Evolutionary conservation across 2,113 vertebrate species (phyloP).

Genomic region (Apodemus sylvaticus): DNA sequence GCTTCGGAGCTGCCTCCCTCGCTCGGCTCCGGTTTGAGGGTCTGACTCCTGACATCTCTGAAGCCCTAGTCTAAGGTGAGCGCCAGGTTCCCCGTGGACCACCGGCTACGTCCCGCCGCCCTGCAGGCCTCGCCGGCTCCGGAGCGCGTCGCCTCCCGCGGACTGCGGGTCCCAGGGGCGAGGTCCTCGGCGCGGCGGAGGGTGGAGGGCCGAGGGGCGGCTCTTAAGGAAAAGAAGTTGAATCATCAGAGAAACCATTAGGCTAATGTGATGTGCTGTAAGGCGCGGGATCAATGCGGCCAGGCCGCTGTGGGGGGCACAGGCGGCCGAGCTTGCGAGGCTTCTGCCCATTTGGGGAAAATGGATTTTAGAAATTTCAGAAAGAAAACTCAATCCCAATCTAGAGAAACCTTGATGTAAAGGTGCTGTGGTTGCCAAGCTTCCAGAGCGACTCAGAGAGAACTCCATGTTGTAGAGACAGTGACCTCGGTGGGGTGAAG

Average conservation of each 20-base stretch:
- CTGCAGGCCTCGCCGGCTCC: not conserved
- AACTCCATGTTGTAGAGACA: not conserved
- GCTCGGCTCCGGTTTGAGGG: not conserved
- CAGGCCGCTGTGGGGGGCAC: not conserved
- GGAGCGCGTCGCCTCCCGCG: not conserved
- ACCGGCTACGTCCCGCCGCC: not conserved
- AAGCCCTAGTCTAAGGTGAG: not conserved
- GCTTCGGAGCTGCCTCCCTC: too few relatives aligned
- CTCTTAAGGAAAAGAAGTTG: constrained; percentile 76
- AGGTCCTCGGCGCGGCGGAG: not conserved
- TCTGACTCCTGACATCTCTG: not conserved
- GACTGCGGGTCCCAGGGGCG: not conserved
- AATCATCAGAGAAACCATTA: constrained; percentile 70
- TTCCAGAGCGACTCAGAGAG: not conserved
- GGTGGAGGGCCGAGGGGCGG: constrained; percentile 14
- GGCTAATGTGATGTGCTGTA: constrained; percentile 54
- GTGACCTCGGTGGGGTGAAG: not conserved
- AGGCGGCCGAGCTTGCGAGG: not conserved
- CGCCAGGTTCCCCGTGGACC: not conserved
- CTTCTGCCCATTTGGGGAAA: constrained; percentile 27
- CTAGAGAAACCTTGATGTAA: constrained; percentile 29
- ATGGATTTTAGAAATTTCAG: constrained; percentile 63
- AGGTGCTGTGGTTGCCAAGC: constrained; percentile 32
- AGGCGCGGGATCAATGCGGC: constrained; percentile 62
- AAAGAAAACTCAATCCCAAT: not conserved